phyloP scores from a whole-genome alignment of 2,888 invertebrate species.

The Altica lythri region DNA sequence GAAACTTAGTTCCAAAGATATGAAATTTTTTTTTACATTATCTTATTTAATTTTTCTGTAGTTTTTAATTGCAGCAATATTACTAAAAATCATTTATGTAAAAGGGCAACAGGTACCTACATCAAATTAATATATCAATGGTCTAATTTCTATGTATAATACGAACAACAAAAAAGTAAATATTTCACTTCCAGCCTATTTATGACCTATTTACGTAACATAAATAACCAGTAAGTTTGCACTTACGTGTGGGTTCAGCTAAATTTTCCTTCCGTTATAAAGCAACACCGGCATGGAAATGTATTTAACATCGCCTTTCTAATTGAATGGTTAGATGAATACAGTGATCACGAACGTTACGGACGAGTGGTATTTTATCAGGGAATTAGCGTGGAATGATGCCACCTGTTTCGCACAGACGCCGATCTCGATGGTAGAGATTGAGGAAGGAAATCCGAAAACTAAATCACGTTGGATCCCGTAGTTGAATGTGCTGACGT shows the following conservation, averaged over 20 bases:
- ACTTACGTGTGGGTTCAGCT: slow-evolving; percentile 10
- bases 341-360: slow-evolving; percentile 31
- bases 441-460: slow-evolving; percentile 9
- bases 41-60: too few relatives aligned
- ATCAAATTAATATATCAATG: too few relatives aligned
- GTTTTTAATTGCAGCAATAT: too few relatives aligned
- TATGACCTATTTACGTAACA: too few relatives aligned
- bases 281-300: slow-evolving; percentile 14
- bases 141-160: too few relatives aligned
- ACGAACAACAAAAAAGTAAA: too few relatives aligned
- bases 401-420: slow-evolving; percentile 29
- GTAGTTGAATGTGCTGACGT: background rate
- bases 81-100: too few relatives aligned
- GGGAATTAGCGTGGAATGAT: slow-evolving; percentile 29
- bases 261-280: slow-evolving; percentile 20
- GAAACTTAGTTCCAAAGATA: too few relatives aligned
- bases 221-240: too few relatives aligned
- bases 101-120: too few relatives aligned
- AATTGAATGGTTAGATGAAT: slow-evolving; percentile 28
- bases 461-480: slow-evolving; percentile 8
- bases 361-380: slow-evolving; percentile 29
- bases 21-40: too few relatives aligned
- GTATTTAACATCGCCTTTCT: slow-evolving; percentile 26
- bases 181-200: too few relatives aligned
- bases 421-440: slow-evolving; percentile 11